A percentile compares a stretch with the other conserved stretches of the same genome.
These are phyloP conservation scores for Morone saxatilis DNA, from an alignment of 2,113 vertebrate species.

Conservation along the genomic window DNA sequence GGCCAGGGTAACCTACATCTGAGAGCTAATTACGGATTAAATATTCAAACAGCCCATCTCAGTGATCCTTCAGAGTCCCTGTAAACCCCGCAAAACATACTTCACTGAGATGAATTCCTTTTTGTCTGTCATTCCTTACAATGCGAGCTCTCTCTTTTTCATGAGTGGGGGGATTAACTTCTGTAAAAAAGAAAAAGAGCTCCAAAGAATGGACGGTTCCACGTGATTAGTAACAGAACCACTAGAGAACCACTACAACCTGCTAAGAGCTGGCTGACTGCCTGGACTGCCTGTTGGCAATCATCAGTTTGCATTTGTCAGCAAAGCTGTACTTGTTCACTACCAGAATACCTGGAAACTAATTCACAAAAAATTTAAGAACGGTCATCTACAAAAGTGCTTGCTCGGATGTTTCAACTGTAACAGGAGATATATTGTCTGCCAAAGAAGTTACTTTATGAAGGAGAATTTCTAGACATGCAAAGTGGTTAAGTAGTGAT, in stretches of 20 bases:
- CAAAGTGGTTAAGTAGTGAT: neutral
- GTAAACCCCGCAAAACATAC: neutral
- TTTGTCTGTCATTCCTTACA: conserved; percentile 18
- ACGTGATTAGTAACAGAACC: conserved; percentile 24
- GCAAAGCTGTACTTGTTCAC: neutral
- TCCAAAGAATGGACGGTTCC: conserved; percentile 39
- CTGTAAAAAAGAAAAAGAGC: neutral
- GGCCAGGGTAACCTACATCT: conserved; percentile 28
- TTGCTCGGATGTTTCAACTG: neutral
- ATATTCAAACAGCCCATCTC: conserved; percentile 33
- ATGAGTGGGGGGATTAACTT: conserved; percentile 29
- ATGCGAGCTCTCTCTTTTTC: conserved; percentile 27
- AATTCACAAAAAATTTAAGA: neutral
- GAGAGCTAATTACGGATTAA: conserved; percentile 57
- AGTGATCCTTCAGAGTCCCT: conserved; percentile 22
- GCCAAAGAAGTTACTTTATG: neutral
- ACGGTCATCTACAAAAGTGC: neutral
- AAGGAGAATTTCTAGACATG: neutral
- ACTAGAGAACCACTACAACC: conserved; percentile 22
- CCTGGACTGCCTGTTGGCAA: conserved; percentile 27
- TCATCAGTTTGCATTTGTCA: conserved; percentile 2
- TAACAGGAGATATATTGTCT: neutral
- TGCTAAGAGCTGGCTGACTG: conserved; percentile 25
- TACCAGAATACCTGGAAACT: neutral
- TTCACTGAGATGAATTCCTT: conserved; percentile 33